phyloP scores from a whole-genome alignment of 2,888 invertebrate species.

The Drosophila rellima region DNA sequence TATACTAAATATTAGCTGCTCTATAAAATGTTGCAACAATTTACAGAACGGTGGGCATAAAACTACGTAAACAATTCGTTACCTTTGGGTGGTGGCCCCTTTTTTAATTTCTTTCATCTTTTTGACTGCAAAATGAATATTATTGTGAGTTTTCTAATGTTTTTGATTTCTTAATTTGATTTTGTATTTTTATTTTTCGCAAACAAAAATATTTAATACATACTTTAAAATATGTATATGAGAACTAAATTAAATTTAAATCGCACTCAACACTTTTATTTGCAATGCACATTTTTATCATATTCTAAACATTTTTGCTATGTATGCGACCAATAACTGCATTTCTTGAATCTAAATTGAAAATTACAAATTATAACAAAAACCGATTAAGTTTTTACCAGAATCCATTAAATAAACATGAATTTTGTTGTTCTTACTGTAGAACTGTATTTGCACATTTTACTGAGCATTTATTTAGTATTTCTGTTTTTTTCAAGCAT shows the following conservation, averaged over 20 bases:
- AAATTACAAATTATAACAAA: neutral
- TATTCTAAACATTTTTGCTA: neutral
- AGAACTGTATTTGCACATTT: conserved; percentile 62
- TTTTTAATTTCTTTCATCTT: conserved; percentile 43
- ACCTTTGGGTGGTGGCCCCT: conserved; percentile 71
- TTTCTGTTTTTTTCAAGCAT: conserved; percentile 10
- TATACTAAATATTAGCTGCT: conserved; percentile 72
- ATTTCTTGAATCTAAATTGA: neutral
- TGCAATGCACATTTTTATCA: conserved; percentile 10
- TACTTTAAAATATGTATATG: conserved; percentile 27
- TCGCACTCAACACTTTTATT: conserved; percentile 11
- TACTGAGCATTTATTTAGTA: conserved; percentile 62
- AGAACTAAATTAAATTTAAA: conserved; percentile 44
- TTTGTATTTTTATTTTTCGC: conserved; percentile 12
- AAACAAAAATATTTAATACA: conserved; percentile 20
- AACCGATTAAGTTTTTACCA: neutral
- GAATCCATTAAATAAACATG: neutral
- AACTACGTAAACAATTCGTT: conserved; percentile 40
- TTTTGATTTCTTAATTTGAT: conserved; percentile 26
- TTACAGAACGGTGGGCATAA: conserved; percentile 43
- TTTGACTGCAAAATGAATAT: conserved; percentile 20
- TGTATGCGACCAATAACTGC: neutral
- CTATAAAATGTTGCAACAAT: conserved; percentile 79
- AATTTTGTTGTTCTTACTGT: neutral
- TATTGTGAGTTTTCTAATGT: conserved; percentile 18